Evolutionary conservation across 2,888 invertebrate species (phyloP).

Genomic region (Masnerella sp.): DNA sequence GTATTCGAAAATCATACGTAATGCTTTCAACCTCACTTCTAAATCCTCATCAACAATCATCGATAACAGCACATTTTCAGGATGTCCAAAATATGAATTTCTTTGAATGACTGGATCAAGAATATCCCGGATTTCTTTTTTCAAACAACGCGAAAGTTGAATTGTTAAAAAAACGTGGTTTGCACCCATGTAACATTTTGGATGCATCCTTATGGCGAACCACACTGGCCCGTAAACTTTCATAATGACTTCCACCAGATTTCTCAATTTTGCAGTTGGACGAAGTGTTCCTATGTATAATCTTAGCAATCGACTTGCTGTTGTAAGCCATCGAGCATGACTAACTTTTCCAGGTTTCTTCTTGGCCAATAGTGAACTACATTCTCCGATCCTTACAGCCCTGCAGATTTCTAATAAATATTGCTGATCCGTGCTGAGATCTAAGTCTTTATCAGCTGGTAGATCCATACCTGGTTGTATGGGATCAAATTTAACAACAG

Average conservation of each 20-base stretch:
- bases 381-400: slow-evolving; percentile 15
- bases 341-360: slow-evolving; percentile 19
- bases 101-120: slow-evolving; percentile 43
- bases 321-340: slow-evolving; percentile 25
- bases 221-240: slow-evolving; percentile 33
- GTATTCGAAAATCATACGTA: slow-evolving; percentile 1
- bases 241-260: slow-evolving; percentile 27
- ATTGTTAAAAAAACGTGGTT: slow-evolving; percentile 22
- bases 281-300: slow-evolving; percentile 22
- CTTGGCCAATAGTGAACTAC: slow-evolving; percentile 24
- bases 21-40: slow-evolving; percentile 20
- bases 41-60: slow-evolving; percentile 34
- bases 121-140: slow-evolving; percentile 44
- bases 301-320: slow-evolving; percentile 20
- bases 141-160: slow-evolving; percentile 15
- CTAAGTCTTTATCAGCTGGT: slow-evolving; percentile 9
- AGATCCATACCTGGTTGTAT: slow-evolving; percentile 9
- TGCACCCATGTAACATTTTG: slow-evolving; percentile 23
- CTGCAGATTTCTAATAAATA: slow-evolving; percentile 30
- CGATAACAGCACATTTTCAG: slow-evolving; percentile 22
- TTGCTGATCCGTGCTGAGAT: slow-evolving; percentile 39
- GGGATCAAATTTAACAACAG: slow-evolving; percentile 15
- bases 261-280: slow-evolving; percentile 21
- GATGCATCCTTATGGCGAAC: slow-evolving; percentile 30
- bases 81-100: slow-evolving; percentile 38